phyloP scores from a whole-genome alignment of 2,888 invertebrate genomes.

The Carterocephalus palaemon region DNA sequence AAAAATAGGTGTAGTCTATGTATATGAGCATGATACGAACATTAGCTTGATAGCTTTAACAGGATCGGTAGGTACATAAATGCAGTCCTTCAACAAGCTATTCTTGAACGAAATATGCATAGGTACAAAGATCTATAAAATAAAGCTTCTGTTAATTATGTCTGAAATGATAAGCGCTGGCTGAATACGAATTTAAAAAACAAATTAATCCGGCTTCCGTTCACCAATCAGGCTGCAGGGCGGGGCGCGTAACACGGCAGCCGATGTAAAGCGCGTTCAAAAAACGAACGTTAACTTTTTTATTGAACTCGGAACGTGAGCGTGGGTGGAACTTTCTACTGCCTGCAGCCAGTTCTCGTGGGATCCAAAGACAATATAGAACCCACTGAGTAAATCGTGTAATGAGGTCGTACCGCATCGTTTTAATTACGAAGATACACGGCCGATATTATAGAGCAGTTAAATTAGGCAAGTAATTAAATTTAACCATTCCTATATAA shows the following conservation, averaged over 20 bases:
- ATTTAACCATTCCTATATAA: too few species aligned
- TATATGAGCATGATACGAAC: too few species aligned
- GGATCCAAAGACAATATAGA: constrained; percentile 35
- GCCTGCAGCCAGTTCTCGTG: constrained; percentile 65
- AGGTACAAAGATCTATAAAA: constrained; percentile 10
- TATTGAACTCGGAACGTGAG: constrained; percentile 44
- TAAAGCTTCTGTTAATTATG: constrained; percentile 10
- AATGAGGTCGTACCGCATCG: constrained; percentile 17
- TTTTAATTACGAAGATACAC: constrained; percentile 23
- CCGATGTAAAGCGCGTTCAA: constrained; percentile 53
- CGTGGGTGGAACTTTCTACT: constrained; percentile 76
- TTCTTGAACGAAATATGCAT: constrained; percentile 10
- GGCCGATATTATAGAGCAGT: constrained; percentile 2
- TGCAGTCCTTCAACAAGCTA: too few species aligned
- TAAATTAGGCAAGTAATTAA: not conserved
- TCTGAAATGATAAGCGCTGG: constrained; percentile 20
- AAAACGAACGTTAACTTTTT: constrained; percentile 55
- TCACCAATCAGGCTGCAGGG: constrained; percentile 65
- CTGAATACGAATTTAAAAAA: constrained; percentile 31
- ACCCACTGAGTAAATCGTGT: constrained; percentile 22
- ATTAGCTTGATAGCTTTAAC: too few species aligned
- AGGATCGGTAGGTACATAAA: too few species aligned
- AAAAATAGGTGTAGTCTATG: too few species aligned
- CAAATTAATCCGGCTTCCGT: constrained; percentile 58
- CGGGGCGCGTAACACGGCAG: constrained; percentile 72